phyloP scores from a whole-genome alignment of 92 coral and sea anemone genomes.

The Galaxea fascicularis region DNA sequence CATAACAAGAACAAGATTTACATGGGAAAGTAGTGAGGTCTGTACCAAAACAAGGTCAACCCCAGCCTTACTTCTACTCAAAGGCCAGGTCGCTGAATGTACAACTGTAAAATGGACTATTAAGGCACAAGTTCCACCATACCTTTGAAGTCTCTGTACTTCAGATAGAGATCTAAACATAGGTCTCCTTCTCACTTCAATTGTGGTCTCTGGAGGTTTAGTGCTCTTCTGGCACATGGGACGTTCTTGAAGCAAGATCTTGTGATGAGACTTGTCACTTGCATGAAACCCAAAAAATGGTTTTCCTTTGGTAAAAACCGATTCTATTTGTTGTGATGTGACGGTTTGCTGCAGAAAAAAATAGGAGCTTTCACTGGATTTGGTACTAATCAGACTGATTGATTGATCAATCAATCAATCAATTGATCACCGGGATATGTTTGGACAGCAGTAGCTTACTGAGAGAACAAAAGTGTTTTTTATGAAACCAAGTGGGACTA shows the following conservation, averaged over 20 bases:
- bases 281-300: conserved; percentile 40
- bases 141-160: conserved; percentile 47
- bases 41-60: too few species aligned
- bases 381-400: too few species aligned
- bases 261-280: conserved; percentile 31
- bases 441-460: too few species aligned
- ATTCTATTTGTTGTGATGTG: conserved; percentile 56
- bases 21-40: too few species aligned
- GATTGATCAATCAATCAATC: too few species aligned
- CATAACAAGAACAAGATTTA: too few species aligned
- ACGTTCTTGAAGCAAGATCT: conserved; percentile 44
- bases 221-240: conserved; percentile 69
- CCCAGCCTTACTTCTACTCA: too few species aligned
- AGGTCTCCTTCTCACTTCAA: conserved; percentile 71
- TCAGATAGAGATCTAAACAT: conserved; percentile 55
- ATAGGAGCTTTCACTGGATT: background rate
- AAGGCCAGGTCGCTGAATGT: too few species aligned
- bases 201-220: conserved; percentile 35
- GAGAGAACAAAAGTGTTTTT: too few species aligned
- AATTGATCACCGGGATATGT: too few species aligned
- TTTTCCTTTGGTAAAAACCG: conserved; percentile 42
- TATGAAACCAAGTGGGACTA: too few species aligned
- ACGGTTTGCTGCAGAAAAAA: background rate
- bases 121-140: background rate
- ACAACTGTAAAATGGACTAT: too few species aligned